Evolutionary conservation across 2,888 invertebrate species (phyloP).

Genomic region (Trissonchulus latispiculum): DNA sequence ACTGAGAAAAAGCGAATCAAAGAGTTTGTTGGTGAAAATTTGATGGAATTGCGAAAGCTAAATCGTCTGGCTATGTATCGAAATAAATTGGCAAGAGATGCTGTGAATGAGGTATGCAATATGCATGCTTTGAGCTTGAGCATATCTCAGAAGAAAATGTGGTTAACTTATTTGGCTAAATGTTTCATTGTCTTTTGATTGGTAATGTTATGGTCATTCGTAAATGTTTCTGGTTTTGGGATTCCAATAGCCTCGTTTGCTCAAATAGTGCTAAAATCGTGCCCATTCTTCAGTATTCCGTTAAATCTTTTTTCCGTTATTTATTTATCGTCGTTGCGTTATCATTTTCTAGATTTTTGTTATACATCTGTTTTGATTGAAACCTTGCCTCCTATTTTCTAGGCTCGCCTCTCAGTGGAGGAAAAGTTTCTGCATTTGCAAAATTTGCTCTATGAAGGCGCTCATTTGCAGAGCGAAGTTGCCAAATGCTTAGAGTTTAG

Average conservation of each 20-base stretch:
- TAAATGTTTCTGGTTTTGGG: too few relatives aligned
- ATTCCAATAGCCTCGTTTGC: too few relatives aligned
- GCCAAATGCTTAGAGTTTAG: conserved; percentile 85
- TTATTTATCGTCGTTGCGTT: too few relatives aligned
- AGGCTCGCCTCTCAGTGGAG: conserved; percentile 76
- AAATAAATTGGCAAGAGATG: conserved; percentile 68
- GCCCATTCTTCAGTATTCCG: too few relatives aligned
- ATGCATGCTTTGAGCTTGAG: not conserved
- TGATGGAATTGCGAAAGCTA: conserved; percentile 45
- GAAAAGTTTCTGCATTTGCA: conserved; percentile 78
- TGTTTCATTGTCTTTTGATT: too few relatives aligned
- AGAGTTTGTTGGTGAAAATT: conserved; percentile 18
- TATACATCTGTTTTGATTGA: too few relatives aligned
- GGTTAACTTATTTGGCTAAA: too few relatives aligned
- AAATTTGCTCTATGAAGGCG: conserved; percentile 83
- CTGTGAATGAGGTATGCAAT: conserved; percentile 54
- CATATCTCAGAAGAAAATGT: not conserved
- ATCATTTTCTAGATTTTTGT: too few relatives aligned
- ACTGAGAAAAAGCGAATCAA: not conserved
- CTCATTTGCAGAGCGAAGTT: conserved; percentile 87
- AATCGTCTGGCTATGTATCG: conserved; percentile 81
- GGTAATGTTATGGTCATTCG: too few relatives aligned
- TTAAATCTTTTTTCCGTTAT: too few relatives aligned
- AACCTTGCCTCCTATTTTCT: too few relatives aligned
- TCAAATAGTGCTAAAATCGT: too few relatives aligned